Base-by-base conservation (phyloP, 2,888 invertebrate genomes). In the Lasioglossum pauxillum region DNA sequence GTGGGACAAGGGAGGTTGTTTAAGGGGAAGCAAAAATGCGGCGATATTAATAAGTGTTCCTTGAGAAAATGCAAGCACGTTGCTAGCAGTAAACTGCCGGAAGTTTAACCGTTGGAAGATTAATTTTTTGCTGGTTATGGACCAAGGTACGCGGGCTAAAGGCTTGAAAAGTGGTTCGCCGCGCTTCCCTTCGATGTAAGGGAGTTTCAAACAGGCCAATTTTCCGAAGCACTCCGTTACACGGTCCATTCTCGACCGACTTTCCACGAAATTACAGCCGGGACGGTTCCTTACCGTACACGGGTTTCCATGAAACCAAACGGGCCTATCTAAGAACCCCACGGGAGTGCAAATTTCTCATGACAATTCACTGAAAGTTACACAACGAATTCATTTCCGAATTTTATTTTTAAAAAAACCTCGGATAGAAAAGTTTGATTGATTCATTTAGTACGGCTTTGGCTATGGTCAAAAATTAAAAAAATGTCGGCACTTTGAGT, bases 121-220 rank as follows among this genome's bases (percentile, higher is more conserved):
- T 67, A 67, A 67, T 67, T 67, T 67, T 67, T 67, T 67, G 27
- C 60, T 60, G 35, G 67, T 67, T 31, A 31, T 35, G 16, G 67
- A 35, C 31, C 31, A 31, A 35, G 27, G 16, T 16, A 31, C 19
- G 67, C 27, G 19, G 67, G 67, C 35, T 19, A 67, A 35, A 67
- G 16, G 19, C 67, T 69, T 38, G 19, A 38, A 38, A 69, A 69
- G 69, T 38, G 38, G 19, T 38, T 69, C 69, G 38, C 35, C 38
- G 35, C 35, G 35, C 23, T 23, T 35, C 35, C 19, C 69, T 38
- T 12, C 69, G 69, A 38, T 23, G 38, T 23, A 69, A 38, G 69
- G 23, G 38, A 69, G 69, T 49, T 73, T 49, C 31, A 44, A 31
- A 73, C 69, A 69, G 69, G 69, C 38, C 69, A 69, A 73, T 49